These are phyloP conservation scores for Callithrix jacchus DNA, from an alignment of 2,113 vertebrate species.

Conservation along the genomic window DNA sequence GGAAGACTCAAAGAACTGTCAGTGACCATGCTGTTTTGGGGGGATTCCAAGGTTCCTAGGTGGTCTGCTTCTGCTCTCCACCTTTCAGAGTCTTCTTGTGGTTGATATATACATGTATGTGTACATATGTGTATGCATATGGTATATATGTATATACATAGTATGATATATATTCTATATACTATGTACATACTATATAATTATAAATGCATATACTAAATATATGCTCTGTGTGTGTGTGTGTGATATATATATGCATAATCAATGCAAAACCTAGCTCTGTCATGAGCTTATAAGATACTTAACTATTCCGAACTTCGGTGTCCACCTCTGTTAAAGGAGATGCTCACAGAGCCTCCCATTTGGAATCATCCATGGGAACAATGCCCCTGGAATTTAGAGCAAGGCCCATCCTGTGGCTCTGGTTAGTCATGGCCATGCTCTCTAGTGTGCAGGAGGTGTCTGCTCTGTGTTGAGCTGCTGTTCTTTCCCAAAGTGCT, in stretches of 20 bases:
- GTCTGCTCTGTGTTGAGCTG: neutral
- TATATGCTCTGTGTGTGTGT: neutral
- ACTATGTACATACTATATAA: neutral
- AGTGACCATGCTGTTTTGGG: too few relatives aligned
- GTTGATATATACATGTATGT: too few relatives aligned
- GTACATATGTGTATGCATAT: neutral
- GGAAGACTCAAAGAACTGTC: neutral
- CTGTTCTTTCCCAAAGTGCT: too few relatives aligned
- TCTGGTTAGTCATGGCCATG: fast-evolving
- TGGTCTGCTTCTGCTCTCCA: neutral
- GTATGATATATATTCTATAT: neutral
- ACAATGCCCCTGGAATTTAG: neutral
- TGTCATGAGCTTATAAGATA: neutral
- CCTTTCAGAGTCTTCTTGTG: neutral
- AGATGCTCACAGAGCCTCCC: fast-evolving
- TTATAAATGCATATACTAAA: neutral
- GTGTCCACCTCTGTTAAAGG: too few relatives aligned
- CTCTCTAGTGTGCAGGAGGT: fast-evolving
- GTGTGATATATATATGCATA: fast-evolving
- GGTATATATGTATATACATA: neutral
- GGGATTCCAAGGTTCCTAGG: too few relatives aligned
- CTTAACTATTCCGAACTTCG: neutral
- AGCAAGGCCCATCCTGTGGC: too few relatives aligned
- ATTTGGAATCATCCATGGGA: too few relatives aligned
- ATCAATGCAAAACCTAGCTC: neutral